Conservation (phyloP, 2,888 invertebrate genomes). For the Drosophila trichaetosa region DNA sequence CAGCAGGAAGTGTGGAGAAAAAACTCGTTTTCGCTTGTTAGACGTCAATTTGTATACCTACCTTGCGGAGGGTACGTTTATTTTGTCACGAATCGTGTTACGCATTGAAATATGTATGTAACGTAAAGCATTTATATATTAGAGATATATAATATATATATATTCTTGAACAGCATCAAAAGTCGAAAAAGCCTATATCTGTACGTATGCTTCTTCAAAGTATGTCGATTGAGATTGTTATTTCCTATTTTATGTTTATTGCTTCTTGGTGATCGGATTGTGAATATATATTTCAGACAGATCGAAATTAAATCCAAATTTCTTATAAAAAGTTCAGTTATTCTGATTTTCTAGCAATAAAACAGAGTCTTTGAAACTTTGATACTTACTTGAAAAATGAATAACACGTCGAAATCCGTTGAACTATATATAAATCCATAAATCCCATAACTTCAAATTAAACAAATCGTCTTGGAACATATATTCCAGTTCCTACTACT, state of each 20-base stretch:
- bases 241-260: neutral
- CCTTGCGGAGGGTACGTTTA: neutral
- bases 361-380: too few relatives aligned
- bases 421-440: neutral
- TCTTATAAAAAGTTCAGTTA: neutral
- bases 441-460: neutral
- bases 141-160: neutral
- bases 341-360: neutral
- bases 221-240: too few relatives aligned
- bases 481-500: neutral
- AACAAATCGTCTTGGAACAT: neutral
- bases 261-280: neutral
- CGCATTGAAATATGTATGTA: neutral
- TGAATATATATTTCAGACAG: neutral
- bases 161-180: neutral
- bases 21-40: constrained; percentile 28
- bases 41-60: constrained; percentile 10
- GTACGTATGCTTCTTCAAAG: neutral
- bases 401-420: neutral
- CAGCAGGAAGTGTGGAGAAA: constrained; percentile 55
- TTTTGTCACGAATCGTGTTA: constrained; percentile 1
- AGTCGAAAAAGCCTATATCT: neutral
- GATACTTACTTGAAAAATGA: neutral
- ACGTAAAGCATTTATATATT: neutral
- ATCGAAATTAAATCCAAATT: neutral